A percentile compares a stretch with the other conserved stretches of the same genome.
Evolutionary conservation across 2,888 invertebrate genomes (phyloP).

Genomic region (Gortyna flavago): DNA sequence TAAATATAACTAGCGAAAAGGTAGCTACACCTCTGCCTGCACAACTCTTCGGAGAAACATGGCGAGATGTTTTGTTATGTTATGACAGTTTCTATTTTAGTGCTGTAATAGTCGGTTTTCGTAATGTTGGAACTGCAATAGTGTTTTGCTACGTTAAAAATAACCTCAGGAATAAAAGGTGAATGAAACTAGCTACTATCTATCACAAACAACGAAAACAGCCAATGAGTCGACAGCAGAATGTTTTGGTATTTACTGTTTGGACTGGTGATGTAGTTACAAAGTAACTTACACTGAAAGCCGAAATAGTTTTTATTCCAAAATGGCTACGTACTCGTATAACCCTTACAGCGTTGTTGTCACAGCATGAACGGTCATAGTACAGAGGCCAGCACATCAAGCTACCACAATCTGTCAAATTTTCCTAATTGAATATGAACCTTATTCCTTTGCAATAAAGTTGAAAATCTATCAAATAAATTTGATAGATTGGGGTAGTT

Average conservation of each 20-base stretch:
- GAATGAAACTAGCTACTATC: background rate
- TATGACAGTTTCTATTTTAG: background rate
- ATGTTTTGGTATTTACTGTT: constrained; percentile 8
- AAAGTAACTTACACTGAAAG: constrained; percentile 3
- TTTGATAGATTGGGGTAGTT: too few species aligned
- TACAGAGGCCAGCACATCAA: too few species aligned
- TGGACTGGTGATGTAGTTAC: background rate
- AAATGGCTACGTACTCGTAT: background rate
- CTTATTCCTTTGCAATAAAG: too few species aligned
- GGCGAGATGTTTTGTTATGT: too few species aligned
- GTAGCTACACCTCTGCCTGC: too few species aligned
- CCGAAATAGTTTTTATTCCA: background rate
- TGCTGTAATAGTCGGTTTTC: background rate
- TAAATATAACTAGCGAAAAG: too few species aligned
- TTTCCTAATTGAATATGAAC: too few species aligned
- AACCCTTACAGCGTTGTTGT: too few species aligned
- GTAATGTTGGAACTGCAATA: background rate
- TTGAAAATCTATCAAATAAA: too few species aligned
- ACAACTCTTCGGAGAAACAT: too few species aligned
- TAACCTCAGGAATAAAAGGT: background rate
- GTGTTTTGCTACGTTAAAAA: background rate
- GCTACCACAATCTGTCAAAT: too few species aligned
- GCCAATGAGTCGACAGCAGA: constrained; percentile 9
- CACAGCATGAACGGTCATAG: too few species aligned
- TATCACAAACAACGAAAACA: constrained; percentile 18